Base-by-base conservation (phyloP, 2,113 vertebrate species). In the Halichoerus grypus region DNA sequence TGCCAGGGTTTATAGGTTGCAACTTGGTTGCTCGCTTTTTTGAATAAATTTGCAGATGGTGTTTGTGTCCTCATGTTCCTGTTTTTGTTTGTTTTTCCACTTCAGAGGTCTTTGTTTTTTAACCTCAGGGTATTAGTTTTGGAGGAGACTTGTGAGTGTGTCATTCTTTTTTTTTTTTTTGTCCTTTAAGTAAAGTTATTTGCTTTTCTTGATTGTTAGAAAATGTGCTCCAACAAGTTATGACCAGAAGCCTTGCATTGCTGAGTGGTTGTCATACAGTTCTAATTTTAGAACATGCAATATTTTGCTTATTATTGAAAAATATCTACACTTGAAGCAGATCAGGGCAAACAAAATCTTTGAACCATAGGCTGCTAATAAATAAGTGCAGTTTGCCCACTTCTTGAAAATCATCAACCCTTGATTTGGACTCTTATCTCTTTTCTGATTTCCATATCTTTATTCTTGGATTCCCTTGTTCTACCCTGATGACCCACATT, bases 151-250 rank as follows among this genome's bases (percentile, higher is more conserved):
- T 89, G 3, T 82, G 71, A 55, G 4, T 53, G 11, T 63, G 19
- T 33, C 5, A 4, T 28, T 39, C n/a, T 86, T 87, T 28, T 63
- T 5, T 4, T 33, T 46, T 93, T 24, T 31, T 26, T 39, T 83
- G 42, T 90, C 33, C 79, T 76, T 53, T 10, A 21, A 61, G 53
- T 91, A 39, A 93, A 88, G 24, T 81, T 89, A 59, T 91, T 96
- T 97, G 59, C 31, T 98, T 96, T 94, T 89, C 59, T 95, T 76
- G 55, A 79, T 85, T 92, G 46, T 96, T 83, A 63, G 84, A 88
- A 95, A 93, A 80, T 67, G 18, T 76, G 57, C 83, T 91, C 82
- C 80, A 88, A 53, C 90, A 89, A 86, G 88, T 95, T 93, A 69
- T 24, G 24, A 86, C 36, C 9, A 85, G 88, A 28, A 24, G 1